phyloP scores from a whole-genome alignment of 2,888 invertebrate species.

The Mesodorylaimus sp. region DNA sequence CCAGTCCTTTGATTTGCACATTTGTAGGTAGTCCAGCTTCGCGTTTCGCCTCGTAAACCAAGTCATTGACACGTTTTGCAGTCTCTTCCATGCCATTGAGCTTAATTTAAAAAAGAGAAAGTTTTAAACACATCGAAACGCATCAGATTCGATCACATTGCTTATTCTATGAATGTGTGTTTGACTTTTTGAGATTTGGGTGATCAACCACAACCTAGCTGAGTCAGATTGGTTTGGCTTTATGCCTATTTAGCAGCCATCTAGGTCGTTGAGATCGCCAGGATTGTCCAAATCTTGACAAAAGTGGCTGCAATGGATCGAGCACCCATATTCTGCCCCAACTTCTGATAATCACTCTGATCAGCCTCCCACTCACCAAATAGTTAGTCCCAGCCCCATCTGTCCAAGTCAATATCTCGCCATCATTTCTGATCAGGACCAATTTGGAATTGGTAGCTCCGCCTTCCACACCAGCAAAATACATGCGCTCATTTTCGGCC shows the following conservation, averaged over 20 bases:
- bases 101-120: constrained; percentile 30
- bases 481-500: constrained; percentile 10
- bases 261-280: too few relatives aligned
- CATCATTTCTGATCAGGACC: constrained; percentile 12
- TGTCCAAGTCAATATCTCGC: constrained; percentile 8
- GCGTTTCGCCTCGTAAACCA: constrained; percentile 50
- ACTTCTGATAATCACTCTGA: too few relatives aligned
- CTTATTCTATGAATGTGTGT: too few relatives aligned
- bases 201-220: too few relatives aligned
- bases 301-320: too few relatives aligned
- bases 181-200: too few relatives aligned
- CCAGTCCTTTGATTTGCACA: constrained; percentile 47
- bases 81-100: constrained; percentile 58
- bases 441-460: constrained; percentile 15
- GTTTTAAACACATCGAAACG: constrained; percentile 7
- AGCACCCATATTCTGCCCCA: too few relatives aligned
- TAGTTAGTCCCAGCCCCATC: constrained; percentile 10
- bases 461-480: constrained; percentile 15
- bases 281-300: too few relatives aligned
- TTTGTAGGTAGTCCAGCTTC: constrained; percentile 44
- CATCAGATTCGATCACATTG: too few relatives aligned
- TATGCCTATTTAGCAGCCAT: too few relatives aligned
- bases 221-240: too few relatives aligned
- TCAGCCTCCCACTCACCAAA: neutral
- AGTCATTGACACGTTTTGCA: constrained; percentile 49